Base-by-base conservation (phyloP, 2,797 vertebrate genomes). In the Sorex maritimensis region DNA sequence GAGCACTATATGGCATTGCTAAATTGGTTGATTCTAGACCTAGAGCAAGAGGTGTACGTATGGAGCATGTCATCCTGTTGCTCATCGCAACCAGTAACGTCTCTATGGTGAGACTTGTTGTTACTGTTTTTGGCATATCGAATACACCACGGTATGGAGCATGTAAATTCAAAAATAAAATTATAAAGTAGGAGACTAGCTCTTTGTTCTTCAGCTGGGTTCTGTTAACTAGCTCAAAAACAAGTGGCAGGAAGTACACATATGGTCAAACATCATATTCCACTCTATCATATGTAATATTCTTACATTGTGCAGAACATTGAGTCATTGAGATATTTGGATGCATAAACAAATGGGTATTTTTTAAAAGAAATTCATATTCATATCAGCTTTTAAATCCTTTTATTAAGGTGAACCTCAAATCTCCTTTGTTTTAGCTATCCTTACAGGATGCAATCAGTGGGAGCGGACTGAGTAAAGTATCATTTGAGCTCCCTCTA, bases 401-500 rank as follows among this genome's bases (percentile, higher is more conserved):
- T 85, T 92, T 88, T 52, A 67, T 58, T 28, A 49, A 26, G 34
- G 6, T 55, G 72, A 86, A 92, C 63, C 46, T 84, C 77, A 91
- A n/a, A 7, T 61, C 58, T 61, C 58, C 19, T 61, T 61, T 61
- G 58, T 61, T 61, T 55, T 79, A 38, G 34, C 46, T 58, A 38
- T 74, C 41, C 28, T 71, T 0, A 14, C 0, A 2, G 15, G 14
- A 63, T 38, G 34, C 0, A 2, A 6, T 0, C 6, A 10, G 3
- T 4, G 6, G 2, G 55, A 84, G 44, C 28, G 15, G 88, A 26
- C 41, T 30, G 94, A 13, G 58, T 92, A 97, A 97, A 96, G 19
- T 97, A 0, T 91, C 92, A 13, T 96, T 93, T 95, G 95, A 93
- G 98, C 98, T 94, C 98, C 98, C 98, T 97, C 98, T 98, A 65